These are phyloP conservation scores for Cydia fagiglandana DNA, from an alignment of 1,140 invertebrate species.

Conservation along the genomic window DNA sequence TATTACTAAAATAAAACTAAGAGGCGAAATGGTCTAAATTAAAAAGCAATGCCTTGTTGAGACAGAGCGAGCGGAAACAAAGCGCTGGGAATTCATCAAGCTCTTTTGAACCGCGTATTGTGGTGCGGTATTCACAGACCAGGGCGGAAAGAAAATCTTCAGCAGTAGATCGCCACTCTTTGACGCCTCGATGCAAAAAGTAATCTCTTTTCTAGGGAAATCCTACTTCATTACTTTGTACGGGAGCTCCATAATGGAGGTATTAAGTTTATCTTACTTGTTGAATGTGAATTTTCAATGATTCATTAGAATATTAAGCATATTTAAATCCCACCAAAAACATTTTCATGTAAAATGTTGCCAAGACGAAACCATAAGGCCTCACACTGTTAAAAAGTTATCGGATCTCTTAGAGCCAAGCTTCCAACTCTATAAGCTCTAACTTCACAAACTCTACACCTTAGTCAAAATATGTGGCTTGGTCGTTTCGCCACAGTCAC, in stretches of 20 bases:
- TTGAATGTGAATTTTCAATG: constrained; percentile 71
- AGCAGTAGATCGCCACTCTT: constrained; percentile 72
- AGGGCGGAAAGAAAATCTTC: constrained; percentile 74
- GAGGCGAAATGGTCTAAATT: constrained; percentile 75
- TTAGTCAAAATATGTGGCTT: no score
- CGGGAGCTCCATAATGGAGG: constrained; percentile 42
- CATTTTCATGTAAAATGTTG: no score
- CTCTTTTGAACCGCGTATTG: constrained; percentile 76
- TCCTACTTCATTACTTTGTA: constrained; percentile 73
- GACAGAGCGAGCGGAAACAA: constrained; percentile 74
- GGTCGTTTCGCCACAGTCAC: no score
- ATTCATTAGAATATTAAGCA: constrained; percentile 54
- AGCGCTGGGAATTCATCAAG: constrained; percentile 74
- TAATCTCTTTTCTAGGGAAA: constrained; percentile 67
- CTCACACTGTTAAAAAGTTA: no score
- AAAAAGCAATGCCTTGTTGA: constrained; percentile 76
- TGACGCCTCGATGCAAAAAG: constrained; percentile 72
- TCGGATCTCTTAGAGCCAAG: no score
- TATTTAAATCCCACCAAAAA: no score
- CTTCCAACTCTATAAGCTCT: no score
- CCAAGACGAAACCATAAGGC: no score
- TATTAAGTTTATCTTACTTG: constrained; percentile 68
- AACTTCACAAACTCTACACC: no score
- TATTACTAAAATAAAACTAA: constrained; percentile 71
- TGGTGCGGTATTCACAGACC: constrained; percentile 72